Conservation (phyloP, 2,797 vertebrate genomes). For the Hydrolagus colliei region DNA sequence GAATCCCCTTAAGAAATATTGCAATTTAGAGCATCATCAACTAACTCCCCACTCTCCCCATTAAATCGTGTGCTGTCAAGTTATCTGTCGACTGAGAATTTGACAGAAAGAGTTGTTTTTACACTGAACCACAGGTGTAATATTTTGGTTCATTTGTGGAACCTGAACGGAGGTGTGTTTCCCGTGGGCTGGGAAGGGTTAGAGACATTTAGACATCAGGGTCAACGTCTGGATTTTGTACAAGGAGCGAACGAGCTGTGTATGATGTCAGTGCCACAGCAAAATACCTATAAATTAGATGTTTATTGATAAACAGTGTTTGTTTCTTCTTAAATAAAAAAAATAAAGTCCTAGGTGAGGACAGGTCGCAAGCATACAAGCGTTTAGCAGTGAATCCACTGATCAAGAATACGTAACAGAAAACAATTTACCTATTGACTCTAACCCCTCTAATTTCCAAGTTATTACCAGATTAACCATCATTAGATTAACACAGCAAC, state of each 20-base stretch:
- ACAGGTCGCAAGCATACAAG: conserved; percentile 3
- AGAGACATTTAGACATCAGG: too few relatives aligned
- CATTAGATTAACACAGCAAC: background rate
- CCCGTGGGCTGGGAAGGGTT: too few relatives aligned
- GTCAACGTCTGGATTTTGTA: too few relatives aligned
- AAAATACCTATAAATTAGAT: conserved; percentile 22
- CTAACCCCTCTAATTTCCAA: background rate
- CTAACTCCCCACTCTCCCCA: too few relatives aligned
- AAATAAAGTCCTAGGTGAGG: background rate
- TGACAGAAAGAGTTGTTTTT: background rate
- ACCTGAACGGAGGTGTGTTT: too few relatives aligned
- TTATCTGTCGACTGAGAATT: too few relatives aligned
- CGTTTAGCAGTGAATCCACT: conserved; percentile 6
- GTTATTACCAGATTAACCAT: conserved; percentile 20
- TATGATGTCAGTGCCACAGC: conserved; percentile 13
- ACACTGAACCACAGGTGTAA: background rate
- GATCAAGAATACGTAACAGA: conserved; percentile 15
- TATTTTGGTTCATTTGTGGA: too few relatives aligned
- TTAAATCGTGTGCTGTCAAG: too few relatives aligned
- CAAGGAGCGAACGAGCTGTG: background rate
- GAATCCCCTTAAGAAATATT: too few relatives aligned
- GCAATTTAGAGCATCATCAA: too few relatives aligned
- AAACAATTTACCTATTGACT: background rate
- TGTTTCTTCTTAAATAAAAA: background rate
- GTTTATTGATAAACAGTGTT: conserved; percentile 27